Evolutionary conservation across 2,113 vertebrate genomes (phyloP), one percentile per base, ranked within the genome.

Genomic region (Chascanopsetta lugubris): DNA sequence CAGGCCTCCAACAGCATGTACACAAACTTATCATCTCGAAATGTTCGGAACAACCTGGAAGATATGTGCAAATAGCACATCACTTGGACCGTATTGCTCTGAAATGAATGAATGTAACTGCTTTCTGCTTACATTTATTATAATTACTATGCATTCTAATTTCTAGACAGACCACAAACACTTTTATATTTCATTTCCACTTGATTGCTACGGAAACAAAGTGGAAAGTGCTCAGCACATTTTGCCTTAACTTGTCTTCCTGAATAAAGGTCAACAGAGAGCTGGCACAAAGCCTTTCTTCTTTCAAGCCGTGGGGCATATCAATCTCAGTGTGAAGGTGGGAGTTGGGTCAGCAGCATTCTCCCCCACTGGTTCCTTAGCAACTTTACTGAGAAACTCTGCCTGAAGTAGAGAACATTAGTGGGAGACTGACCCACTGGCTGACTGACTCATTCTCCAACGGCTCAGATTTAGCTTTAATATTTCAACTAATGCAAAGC

Each of bases 1-100:
- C 95, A 98, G 46, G 85, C 95, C 77, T 98, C 96, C 70, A 98
- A 87, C 27, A 98, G 93, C 94, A 98, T 93, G 84, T 97, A 98
- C 1, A 98, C 94, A 10, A 92, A 96, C 50, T 95, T 98, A 45
- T 78, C 90, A 38, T 98, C 95, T 61, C 95, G 95, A 83, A 97
- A 98, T 0, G 95, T 98, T 42, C 94, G 90, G 67, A 95, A 97
- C 5, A 97, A 87, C 68, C 96, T 98, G 89, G 40, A 85, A 87
- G 69, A 76, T n/a, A 86, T 42, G 60, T 0, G 10, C 24, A 63
- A 47, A 63, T 32, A 48, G 17, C 24, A 6, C 0, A 42, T n/a
- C n/a, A n/a, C n/a, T n/a, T n/a, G 0, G 13, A 40, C 13, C 13
- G n/a, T 17, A 40, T 10, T 15, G 38, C 38, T 40, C 10, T 40